Evolutionary conservation across 2,113 vertebrate genomes (phyloP), one percentile per base, ranked within the genome.

Genomic region (Bombycilla garrulus): DNA sequence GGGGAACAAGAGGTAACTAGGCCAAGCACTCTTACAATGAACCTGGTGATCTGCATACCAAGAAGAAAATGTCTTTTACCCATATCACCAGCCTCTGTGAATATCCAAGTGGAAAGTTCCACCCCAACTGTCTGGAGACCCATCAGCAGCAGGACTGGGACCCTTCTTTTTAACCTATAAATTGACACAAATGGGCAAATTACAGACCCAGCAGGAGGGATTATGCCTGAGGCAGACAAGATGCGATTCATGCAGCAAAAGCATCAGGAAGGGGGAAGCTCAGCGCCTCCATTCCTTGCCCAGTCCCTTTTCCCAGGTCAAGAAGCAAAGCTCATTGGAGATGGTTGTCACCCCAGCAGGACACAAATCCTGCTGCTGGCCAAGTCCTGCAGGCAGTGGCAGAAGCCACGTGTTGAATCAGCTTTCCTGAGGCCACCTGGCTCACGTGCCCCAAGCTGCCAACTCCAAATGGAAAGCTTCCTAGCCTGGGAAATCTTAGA

Each of bases 171-270:
- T 96, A 92, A 92, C 91, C 82, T 91, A 33, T 92, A 95, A 97
- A 96, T 95, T 92, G 94, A 87, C 85, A 93, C 80, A 97, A 94
- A 94, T 83, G 81, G 78, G 53, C 93, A 95, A 93, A 95, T 92
- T 96, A 90, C 22, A 76, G 35, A 57, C 76, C 20, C 91, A 82
- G 91, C 93, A 82, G 90, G 89, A 81, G 76, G 62, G 64, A 83
- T 87, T 81, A 85, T 56, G 77, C 81, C 92, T 78, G 44, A 54
- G 77, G 88, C 78, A 78, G 67, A 51, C 90, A 86, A 79, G 70
- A 95, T 85, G 72, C 1, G 12, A 86, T 54, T 76, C 47, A 50
- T 22, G 50, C 29, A 77, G 81, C 62, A 70, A 94, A 90, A 91
- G 14, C n/a, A 67, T 33, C 1, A 10, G 58, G 51, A 67, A 74